A percentile compares a stretch with the other conserved stretches of the same genome.
These are phyloP conservation scores for Morone chrysops DNA, from an alignment of 2,113 vertebrate species.

Conservation along the genomic window DNA sequence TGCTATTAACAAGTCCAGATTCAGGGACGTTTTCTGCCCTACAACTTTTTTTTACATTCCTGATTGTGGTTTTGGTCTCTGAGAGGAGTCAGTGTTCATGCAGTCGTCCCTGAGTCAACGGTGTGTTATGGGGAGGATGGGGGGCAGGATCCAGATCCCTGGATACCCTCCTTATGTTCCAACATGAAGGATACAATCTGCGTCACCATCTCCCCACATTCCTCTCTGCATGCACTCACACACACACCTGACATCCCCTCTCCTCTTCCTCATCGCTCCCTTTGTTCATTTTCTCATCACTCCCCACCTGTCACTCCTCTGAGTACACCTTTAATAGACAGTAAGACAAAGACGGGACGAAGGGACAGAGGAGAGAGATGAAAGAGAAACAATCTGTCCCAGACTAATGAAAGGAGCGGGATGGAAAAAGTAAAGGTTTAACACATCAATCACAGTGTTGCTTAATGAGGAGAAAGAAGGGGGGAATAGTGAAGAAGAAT, in stretches of 20 bases:
- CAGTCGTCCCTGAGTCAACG: neutral
- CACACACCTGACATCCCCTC: neutral
- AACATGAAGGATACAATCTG: constrained; percentile 5
- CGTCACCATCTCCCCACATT: neutral
- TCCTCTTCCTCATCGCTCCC: constrained; percentile 3
- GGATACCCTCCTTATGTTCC: neutral
- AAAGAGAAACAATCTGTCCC: constrained; percentile 52
- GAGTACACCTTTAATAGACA: constrained; percentile 45
- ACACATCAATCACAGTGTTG: constrained; percentile 28
- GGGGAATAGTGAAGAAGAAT: too few species aligned
- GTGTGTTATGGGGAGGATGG: too few species aligned
- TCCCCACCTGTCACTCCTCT: constrained; percentile 9
- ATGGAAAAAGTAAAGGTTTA: constrained; percentile 45
- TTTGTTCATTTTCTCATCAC: constrained; percentile 50
- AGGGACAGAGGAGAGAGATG: constrained; percentile 30
- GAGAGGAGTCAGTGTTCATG: neutral
- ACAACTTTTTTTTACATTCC: too few species aligned
- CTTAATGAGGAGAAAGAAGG: constrained; percentile 53
- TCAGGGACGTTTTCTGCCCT: too few species aligned
- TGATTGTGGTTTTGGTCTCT: too few species aligned
- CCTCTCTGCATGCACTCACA: neutral
- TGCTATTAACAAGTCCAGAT: too few species aligned
- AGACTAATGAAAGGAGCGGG: constrained; percentile 32
- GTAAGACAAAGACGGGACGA: constrained; percentile 34
- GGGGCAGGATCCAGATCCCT: too few species aligned